These are phyloP conservation scores for Anolis apletophallus DNA, from an alignment of 2,797 vertebrate genomes.

Conservation along the genomic window DNA sequence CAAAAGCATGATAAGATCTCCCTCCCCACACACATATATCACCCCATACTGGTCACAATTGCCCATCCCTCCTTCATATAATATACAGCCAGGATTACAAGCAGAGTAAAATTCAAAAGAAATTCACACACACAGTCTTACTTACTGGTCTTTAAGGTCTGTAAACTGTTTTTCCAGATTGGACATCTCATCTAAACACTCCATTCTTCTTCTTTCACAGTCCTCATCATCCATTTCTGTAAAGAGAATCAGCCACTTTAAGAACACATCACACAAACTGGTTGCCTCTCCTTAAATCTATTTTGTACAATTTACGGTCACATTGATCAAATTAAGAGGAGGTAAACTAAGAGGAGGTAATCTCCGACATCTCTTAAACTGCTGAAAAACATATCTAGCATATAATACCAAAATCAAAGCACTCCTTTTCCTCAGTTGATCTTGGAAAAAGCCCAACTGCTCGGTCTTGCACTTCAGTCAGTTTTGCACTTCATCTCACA, in stretches of 20 bases:
- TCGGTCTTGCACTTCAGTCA: neutral
- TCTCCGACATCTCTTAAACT: neutral
- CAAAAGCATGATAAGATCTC: too few relatives aligned
- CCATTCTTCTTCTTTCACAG: constrained; percentile 97
- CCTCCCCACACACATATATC: too few relatives aligned
- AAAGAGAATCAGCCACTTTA: constrained; percentile 47
- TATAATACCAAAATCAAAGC: neutral
- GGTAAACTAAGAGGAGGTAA: constrained; percentile 43
- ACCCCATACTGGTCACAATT: neutral
- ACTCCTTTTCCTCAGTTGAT: neutral
- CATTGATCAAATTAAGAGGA: constrained; percentile 24
- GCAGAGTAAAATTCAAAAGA: neutral
- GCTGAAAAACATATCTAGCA: neutral
- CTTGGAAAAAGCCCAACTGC: neutral
- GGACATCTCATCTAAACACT: constrained; percentile 99
- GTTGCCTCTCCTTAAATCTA: neutral
- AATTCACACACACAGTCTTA: constrained; percentile 48
- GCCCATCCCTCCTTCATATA: neutral
- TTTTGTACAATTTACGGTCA: constrained; percentile 28
- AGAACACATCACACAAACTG: neutral
- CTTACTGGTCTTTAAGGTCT: constrained; percentile 98
- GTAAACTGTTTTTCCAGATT: constrained; percentile 99
- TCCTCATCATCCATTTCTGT: constrained; percentile 99
- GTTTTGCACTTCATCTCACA: neutral
- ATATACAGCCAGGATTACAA: neutral